A percentile compares a stretch with the other conserved stretches of the same genome.
These are phyloP conservation scores for Zosterops japonicus DNA, from an alignment of 2,113 vertebrate genomes.

Conservation along the genomic window DNA sequence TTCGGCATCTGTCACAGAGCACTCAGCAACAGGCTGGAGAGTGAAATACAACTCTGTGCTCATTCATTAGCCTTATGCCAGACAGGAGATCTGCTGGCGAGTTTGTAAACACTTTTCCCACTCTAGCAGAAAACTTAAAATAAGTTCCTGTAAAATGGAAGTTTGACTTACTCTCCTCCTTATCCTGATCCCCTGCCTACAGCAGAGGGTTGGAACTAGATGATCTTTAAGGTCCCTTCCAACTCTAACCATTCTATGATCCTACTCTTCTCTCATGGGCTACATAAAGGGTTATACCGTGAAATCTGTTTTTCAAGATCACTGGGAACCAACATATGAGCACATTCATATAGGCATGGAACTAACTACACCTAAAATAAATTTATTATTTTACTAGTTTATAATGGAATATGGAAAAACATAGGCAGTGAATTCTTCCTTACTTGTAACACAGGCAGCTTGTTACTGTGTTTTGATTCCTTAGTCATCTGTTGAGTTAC, in stretches of 20 bases:
- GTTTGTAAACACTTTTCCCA: background rate
- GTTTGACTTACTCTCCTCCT: background rate
- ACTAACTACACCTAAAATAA: background rate
- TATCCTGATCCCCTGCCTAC: background rate
- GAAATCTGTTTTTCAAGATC: background rate
- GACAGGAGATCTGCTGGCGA: background rate
- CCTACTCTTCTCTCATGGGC: background rate
- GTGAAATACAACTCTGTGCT: background rate
- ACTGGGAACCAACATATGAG: fast-evolving
- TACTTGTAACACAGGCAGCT: background rate
- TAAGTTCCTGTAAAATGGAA: background rate
- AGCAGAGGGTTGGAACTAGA: background rate
- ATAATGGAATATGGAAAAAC: background rate
- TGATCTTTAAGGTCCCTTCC: background rate
- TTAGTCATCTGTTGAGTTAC: background rate
- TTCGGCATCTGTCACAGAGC: background rate
- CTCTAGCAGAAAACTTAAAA: background rate
- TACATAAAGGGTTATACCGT: background rate
- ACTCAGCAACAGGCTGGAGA: background rate
- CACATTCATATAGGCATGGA: background rate
- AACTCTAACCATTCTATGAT: background rate
- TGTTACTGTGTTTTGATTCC: background rate
- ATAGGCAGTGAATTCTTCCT: background rate
- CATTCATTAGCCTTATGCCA: background rate
- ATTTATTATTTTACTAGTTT: background rate